These are phyloP conservation scores for Melanostoma mellinum DNA, from an alignment of 2,888 invertebrate species.

Conservation along the genomic window DNA sequence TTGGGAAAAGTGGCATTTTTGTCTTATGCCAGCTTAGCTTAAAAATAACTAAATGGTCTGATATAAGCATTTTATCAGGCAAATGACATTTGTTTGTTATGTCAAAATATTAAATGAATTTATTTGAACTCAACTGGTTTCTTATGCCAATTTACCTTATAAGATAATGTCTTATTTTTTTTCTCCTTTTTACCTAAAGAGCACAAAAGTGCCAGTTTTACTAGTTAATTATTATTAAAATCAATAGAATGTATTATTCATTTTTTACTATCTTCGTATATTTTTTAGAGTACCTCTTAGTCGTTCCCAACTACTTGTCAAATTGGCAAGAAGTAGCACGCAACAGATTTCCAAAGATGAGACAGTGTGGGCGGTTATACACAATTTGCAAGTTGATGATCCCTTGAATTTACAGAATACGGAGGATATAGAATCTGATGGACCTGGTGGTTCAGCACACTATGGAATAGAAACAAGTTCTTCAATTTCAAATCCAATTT, in stretches of 20 bases:
- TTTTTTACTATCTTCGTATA: slow-evolving; percentile 1
- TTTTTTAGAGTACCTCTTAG: slow-evolving; percentile 1
- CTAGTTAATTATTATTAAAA: neutral
- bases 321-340: slow-evolving; percentile 2
- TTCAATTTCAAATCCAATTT: slow-evolving; percentile 18
- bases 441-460: slow-evolving; percentile 5
- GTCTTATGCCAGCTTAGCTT: neutral
- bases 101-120: no score
- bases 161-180: neutral
- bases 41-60: slow-evolving; percentile 2
- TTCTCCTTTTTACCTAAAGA: neutral
- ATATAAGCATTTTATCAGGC: slow-evolving; percentile 8
- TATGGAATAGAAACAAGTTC: slow-evolving; percentile 14
- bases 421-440: slow-evolving; percentile 6
- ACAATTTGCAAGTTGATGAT: slow-evolving; percentile 16
- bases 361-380: slow-evolving; percentile 13
- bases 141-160: slow-evolving; percentile 1
- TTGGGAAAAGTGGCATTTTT: slow-evolving; percentile 1
- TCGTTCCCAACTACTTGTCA: slow-evolving; percentile 7
- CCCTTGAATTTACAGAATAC: slow-evolving; percentile 13
- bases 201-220: neutral
- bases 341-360: slow-evolving; percentile 3
- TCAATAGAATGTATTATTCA: neutral
- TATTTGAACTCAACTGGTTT: slow-evolving; percentile 1
- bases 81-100: neutral